Percentiles rank a stretch among this genome's conserved stretches.
Conservation (phyloP, 1,140 invertebrate species). For the Scaptomyza graminum region DNA sequence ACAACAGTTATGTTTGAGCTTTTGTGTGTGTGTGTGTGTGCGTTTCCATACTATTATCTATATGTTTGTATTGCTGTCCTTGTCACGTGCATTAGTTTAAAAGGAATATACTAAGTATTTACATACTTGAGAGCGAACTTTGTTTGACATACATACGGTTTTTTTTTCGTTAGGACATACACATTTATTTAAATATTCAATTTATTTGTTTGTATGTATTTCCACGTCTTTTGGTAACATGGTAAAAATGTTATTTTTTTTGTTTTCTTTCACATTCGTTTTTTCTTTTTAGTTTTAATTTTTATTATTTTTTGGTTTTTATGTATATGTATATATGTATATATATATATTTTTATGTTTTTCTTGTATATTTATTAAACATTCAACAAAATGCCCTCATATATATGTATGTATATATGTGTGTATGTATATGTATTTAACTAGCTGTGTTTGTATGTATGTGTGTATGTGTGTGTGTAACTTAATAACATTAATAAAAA, state of each 20-base stretch:
- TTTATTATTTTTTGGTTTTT: conserved; percentile 20
- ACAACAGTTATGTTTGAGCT: neutral
- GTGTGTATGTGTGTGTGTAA: conserved; percentile 45
- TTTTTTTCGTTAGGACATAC: conserved; percentile 12
- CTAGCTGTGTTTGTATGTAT: conserved; percentile 22
- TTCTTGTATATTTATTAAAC: conserved; percentile 50
- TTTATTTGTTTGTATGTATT: conserved; percentile 37
- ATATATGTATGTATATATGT: conserved; percentile 28
- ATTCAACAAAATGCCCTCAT: conserved; percentile 65
- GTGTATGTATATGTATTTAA: conserved; percentile 20
- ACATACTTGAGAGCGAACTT: conserved; percentile 39
- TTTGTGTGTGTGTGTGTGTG: neutral
- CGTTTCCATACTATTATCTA: conserved; percentile 31
- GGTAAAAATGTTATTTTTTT: conserved; percentile 32
- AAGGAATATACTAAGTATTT: conserved; percentile 44
- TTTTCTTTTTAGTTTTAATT: conserved; percentile 28
- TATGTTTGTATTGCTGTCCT: conserved; percentile 27
- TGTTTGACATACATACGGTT: conserved; percentile 23
- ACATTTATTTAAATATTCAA: conserved; percentile 38
- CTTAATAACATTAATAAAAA: conserved; percentile 75
- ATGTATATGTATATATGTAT: neutral
- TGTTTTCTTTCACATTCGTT: conserved; percentile 42
- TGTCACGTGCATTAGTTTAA: conserved; percentile 48
- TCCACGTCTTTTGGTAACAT: conserved; percentile 7
- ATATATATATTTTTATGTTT: conserved; percentile 10